These are phyloP conservation scores for Ctenicera cuprea DNA, from an alignment of 2,888 invertebrate genomes.

Conservation along the genomic window DNA sequence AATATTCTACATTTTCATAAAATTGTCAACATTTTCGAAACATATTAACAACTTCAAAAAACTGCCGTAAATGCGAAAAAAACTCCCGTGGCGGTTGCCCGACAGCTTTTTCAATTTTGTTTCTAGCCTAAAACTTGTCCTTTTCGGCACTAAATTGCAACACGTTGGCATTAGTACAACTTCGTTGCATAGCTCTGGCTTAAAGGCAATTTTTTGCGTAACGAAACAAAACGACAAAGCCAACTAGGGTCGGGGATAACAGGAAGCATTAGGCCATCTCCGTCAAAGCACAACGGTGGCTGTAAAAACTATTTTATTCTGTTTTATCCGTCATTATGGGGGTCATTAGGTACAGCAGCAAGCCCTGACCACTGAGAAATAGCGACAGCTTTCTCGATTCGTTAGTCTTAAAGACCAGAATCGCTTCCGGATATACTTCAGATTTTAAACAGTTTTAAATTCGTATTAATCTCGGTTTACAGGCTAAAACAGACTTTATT, in stretches of 20 bases:
- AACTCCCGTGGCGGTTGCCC: no score
- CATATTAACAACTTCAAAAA: no score
- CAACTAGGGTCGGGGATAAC: neutral
- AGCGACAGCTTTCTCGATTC: conserved; percentile 2
- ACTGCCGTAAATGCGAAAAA: no score
- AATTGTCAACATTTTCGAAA: no score
- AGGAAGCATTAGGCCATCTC: conserved; percentile 16
- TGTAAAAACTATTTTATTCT: conserved; percentile 24
- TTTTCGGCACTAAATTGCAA: no score
- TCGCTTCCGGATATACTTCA: conserved; percentile 21
- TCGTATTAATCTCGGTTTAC: conserved; percentile 44
- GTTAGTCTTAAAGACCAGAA: conserved; percentile 14
- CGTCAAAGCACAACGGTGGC: conserved; percentile 3
- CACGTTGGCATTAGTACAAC: no score
- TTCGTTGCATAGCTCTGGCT: neutral
- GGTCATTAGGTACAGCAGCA: conserved; percentile 28
- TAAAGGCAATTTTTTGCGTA: neutral
- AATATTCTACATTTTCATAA: no score
- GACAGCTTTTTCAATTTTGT: no score
- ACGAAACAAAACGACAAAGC: neutral
- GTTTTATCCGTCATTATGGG: conserved; percentile 26
- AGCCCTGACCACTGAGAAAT: conserved; percentile 29
- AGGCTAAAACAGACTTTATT: conserved; percentile 41
- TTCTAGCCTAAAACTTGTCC: no score
- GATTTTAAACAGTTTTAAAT: conserved; percentile 41